A percentile compares a stretch with the other conserved stretches of the same genome.
These are phyloP conservation scores for Actias luna DNA, from an alignment of 2,888 invertebrate species.

Conservation along the genomic window DNA sequence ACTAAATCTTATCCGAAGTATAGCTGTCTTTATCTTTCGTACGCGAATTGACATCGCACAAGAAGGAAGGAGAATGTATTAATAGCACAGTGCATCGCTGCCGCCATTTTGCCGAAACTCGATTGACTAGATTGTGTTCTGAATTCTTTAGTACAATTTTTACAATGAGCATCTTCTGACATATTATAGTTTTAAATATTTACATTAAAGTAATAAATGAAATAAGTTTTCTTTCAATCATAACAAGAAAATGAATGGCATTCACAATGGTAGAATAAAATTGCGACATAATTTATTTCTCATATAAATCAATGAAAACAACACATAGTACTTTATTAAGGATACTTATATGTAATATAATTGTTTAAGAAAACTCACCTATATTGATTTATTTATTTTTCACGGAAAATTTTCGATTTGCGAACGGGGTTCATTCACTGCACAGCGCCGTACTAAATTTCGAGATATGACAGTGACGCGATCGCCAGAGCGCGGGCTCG, in stretches of 20 bases:
- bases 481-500: constrained; percentile 78
- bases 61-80: constrained; percentile 64
- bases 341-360: constrained; percentile 22
- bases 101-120: constrained; percentile 78
- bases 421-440: constrained; percentile 80
- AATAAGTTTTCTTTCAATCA: constrained; percentile 13
- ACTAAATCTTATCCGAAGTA: constrained; percentile 59
- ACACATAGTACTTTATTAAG: constrained; percentile 33
- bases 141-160: constrained; percentile 45
- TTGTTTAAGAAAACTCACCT: constrained; percentile 54
- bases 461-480: constrained; percentile 80
- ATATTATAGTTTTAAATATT: background rate
- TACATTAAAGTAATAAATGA: constrained; percentile 1
- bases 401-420: constrained; percentile 75
- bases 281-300: constrained; percentile 45
- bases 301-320: constrained; percentile 32
- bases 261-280: constrained; percentile 42
- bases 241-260: constrained; percentile 21
- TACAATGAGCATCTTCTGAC: constrained; percentile 29
- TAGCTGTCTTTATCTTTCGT: constrained; percentile 55
- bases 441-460: constrained; percentile 79
- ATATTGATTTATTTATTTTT: constrained; percentile 54
- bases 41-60: constrained; percentile 25
- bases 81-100: constrained; percentile 66
- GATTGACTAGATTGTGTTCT: constrained; percentile 58